Evolutionary conservation across 1,140 invertebrate genomes (phyloP), one percentile per base, ranked within the genome.

Genomic region (Drosophila sp.): DNA sequence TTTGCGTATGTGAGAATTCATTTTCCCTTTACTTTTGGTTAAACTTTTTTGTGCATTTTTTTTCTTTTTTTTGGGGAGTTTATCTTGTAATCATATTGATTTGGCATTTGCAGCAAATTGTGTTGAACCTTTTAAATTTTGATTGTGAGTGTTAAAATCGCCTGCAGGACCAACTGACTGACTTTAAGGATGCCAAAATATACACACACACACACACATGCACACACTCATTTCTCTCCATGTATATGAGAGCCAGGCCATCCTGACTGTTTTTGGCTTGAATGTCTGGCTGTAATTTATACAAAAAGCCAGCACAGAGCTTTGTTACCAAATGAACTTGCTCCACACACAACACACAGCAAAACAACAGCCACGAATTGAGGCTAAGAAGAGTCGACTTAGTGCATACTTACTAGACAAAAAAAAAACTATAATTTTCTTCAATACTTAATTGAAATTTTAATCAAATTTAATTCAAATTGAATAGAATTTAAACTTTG

Each of bases 71-170:
- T 6, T 25, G 23, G 17, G 23, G 40, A 69, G 78, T 79, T 79
- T 38, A 55, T 66, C 74, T 66, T 71, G 58, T 72, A 79, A 79
- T 79, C 78, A 79, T 79, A 79, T 79, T 73, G 76, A 79, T 79
- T 79, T 79, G 75, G 69, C 44, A 50, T 50, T 50, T 50, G n/a
- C n/a, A 64, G 60, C 47, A 66, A 76, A 76, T 76, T 76, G 75
- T 62, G 73, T 76, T 72, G 66, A 57, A 33, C 32, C 74, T 76
- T 44, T 60, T 60, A 64, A 35, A 54, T 50, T 70, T 10, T 44
- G 35, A 35, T 55, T 55, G 64, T 32, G 30, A 56, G 65, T 57
- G 72, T 50, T 76, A 65, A 76, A 76, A 65, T 73, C 40, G 72
- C 73, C 66, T 55, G 17, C 56, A 61, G 74, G 58, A 7, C 35